Evolutionary conservation across 2,113 vertebrate genomes (phyloP).

Genomic region (Zingel zingel): DNA sequence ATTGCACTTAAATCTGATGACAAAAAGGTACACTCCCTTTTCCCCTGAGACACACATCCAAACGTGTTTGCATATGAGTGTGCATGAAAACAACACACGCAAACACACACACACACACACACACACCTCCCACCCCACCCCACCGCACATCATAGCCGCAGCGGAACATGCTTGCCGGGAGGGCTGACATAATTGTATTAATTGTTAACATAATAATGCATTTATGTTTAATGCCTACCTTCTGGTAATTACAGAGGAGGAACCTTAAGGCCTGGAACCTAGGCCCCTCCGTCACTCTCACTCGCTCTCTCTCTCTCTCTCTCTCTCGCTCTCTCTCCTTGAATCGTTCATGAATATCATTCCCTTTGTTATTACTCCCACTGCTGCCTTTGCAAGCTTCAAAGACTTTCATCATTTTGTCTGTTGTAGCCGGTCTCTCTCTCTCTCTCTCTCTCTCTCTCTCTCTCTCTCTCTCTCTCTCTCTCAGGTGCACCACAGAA

Average conservation of each 20-base stretch:
- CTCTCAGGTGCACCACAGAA: slow-evolving; percentile 69
- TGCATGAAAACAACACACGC: slow-evolving; percentile 22
- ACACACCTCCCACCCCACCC: not conserved
- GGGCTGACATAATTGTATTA: slow-evolving; percentile 83
- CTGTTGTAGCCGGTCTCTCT: slow-evolving; percentile 47
- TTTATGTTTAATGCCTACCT: slow-evolving; percentile 86
- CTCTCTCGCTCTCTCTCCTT: slow-evolving; percentile 3
- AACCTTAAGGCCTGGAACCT: slow-evolving; percentile 72
- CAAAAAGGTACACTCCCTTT: slow-evolving; percentile 7
- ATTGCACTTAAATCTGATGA: slow-evolving; percentile 37
- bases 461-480: slow-evolving; percentile 17
- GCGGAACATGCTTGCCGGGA: slow-evolving; percentile 58
- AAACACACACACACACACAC: slow-evolving; percentile 12
- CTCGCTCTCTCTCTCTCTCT: slow-evolving; percentile 7
- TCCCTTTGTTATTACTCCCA: slow-evolving; percentile 64
- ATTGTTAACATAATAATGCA: slow-evolving; percentile 86
- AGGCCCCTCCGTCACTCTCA: slow-evolving; percentile 14
- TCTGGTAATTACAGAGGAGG: slow-evolving; percentile 79
- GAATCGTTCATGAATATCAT: slow-evolving; percentile 69
- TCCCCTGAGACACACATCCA: not conserved
- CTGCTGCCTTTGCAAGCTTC: slow-evolving; percentile 56
- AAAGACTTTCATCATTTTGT: slow-evolving; percentile 70
- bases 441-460: not conserved
- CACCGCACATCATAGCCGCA: slow-evolving; percentile 36
- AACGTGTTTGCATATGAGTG: slow-evolving; percentile 16